phyloP scores from a whole-genome alignment of 2,797 vertebrate genomes.

The Anabas testudineus region DNA sequence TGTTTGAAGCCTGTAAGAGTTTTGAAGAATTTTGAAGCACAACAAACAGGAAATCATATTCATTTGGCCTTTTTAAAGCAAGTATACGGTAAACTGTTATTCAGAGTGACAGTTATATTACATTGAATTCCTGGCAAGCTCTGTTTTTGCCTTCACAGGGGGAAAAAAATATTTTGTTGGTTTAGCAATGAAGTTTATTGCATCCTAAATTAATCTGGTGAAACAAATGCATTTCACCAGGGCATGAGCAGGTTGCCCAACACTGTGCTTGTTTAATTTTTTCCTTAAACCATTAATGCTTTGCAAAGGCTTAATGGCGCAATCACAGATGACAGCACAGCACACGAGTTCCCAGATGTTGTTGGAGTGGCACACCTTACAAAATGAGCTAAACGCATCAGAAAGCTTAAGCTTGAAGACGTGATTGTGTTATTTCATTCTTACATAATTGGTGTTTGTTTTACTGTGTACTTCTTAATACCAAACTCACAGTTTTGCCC shows the following conservation, averaged over 20 bases:
- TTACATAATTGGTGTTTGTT: conserved; percentile 23
- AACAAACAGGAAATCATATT: conserved; percentile 64
- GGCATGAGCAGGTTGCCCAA: conserved; percentile 54
- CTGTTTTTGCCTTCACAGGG: neutral
- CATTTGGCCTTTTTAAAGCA: conserved; percentile 20
- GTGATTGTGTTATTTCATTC: conserved; percentile 3
- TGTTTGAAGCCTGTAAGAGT: conserved; percentile 23
- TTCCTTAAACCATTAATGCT: conserved; percentile 18
- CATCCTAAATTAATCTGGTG: conserved; percentile 36
- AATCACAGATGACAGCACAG: conserved; percentile 31
- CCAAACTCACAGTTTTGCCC: conserved; percentile 7
- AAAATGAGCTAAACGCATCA: conserved; percentile 26
- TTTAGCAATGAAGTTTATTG: conserved; percentile 18
- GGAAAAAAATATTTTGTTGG: neutral
- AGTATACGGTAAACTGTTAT: conserved; percentile 48
- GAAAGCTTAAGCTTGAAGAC: conserved; percentile 18
- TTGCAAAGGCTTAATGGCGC: conserved; percentile 42
- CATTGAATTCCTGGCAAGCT: conserved; percentile 24
- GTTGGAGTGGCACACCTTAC: conserved; percentile 16
- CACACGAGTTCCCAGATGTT: conserved; percentile 17
- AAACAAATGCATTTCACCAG: conserved; percentile 54
- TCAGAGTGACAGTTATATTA: conserved; percentile 47
- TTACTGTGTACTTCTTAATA: conserved; percentile 21
- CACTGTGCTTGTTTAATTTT: conserved; percentile 16
- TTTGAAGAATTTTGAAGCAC: conserved; percentile 56